phyloP scores from a whole-genome alignment of 2,113 vertebrate species.

The Notechis scutatus region DNA sequence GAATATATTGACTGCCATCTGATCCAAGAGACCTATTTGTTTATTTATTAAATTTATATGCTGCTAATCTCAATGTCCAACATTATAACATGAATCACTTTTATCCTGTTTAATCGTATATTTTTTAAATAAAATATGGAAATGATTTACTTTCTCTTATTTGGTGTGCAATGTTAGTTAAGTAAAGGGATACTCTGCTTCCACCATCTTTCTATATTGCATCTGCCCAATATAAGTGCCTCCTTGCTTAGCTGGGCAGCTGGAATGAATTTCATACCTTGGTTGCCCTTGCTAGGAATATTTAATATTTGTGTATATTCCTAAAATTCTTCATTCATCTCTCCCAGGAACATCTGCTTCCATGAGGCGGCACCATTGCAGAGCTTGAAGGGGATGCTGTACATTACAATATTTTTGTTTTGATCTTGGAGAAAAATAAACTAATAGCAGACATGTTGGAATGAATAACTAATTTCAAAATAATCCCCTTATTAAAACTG shows the following conservation, averaged over 20 bases:
- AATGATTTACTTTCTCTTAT: not conserved
- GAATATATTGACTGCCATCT: not conserved
- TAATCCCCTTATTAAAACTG: not conserved
- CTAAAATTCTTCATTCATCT: not conserved
- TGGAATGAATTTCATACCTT: not conserved
- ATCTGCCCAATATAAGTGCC: not conserved
- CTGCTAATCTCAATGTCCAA: not conserved
- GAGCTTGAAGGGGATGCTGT: not conserved
- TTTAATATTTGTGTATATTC: not conserved
- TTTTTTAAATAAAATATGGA: not conserved
- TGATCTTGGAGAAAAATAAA: not conserved
- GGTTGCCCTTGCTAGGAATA: not conserved
- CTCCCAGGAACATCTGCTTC: not conserved
- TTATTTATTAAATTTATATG: too few relatives aligned
- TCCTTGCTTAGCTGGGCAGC: not conserved
- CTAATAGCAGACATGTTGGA: not conserved
- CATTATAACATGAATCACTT: not conserved
- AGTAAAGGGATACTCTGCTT: not conserved
- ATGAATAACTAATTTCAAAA: not conserved
- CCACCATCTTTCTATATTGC: not conserved
- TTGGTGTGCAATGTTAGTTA: not conserved
- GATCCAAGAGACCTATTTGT: not conserved
- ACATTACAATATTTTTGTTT: not conserved
- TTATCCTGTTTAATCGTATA: not conserved
- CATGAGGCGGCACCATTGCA: not conserved